These are phyloP conservation scores for Andrena chrysosceles DNA, from an alignment of 2,888 invertebrate species.

Conservation along the genomic window DNA sequence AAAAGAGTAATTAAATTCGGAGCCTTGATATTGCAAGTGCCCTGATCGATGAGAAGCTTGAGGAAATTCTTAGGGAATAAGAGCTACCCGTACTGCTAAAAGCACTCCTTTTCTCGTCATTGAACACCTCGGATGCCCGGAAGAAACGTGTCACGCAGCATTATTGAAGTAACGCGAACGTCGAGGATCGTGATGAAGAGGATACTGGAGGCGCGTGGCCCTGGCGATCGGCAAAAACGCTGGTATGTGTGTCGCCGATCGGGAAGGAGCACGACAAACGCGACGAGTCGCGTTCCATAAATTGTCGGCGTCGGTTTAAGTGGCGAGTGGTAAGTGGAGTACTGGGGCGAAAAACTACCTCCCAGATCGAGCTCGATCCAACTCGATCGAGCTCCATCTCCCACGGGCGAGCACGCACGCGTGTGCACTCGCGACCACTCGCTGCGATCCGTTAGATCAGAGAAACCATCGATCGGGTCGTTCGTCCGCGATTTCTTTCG, in stretches of 20 bases:
- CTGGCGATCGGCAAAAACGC: constrained; percentile 37
- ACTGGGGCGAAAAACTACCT: constrained; percentile 83
- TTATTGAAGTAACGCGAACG: not conserved
- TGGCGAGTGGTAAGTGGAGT: constrained; percentile 80
- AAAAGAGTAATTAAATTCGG: constrained; percentile 67
- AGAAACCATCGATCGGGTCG: constrained; percentile 74
- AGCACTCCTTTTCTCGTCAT: too few relatives aligned
- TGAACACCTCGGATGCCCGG: not conserved
- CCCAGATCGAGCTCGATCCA: constrained; percentile 66
- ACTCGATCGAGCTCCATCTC: constrained; percentile 56
- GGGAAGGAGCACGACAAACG: constrained; percentile 66
- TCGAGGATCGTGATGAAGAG: not conserved
- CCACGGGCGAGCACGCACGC: constrained; percentile 38
- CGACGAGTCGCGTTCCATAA: constrained; percentile 75
- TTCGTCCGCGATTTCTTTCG: constrained; percentile 34
- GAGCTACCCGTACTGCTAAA: too few relatives aligned
- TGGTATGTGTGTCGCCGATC: constrained; percentile 73
- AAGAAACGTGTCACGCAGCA: not conserved
- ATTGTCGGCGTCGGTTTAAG: constrained; percentile 77
- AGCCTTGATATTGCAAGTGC: too few relatives aligned
- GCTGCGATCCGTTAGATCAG: constrained; percentile 77
- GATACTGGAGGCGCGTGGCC: constrained; percentile 36
- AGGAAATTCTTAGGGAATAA: too few relatives aligned
- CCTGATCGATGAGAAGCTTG: too few relatives aligned
- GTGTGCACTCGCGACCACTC: constrained; percentile 34